A percentile compares a stretch with the other conserved stretches of the same genome.
phyloP scores from a whole-genome alignment of 2,113 vertebrate species.

The Mus spicilegus region DNA sequence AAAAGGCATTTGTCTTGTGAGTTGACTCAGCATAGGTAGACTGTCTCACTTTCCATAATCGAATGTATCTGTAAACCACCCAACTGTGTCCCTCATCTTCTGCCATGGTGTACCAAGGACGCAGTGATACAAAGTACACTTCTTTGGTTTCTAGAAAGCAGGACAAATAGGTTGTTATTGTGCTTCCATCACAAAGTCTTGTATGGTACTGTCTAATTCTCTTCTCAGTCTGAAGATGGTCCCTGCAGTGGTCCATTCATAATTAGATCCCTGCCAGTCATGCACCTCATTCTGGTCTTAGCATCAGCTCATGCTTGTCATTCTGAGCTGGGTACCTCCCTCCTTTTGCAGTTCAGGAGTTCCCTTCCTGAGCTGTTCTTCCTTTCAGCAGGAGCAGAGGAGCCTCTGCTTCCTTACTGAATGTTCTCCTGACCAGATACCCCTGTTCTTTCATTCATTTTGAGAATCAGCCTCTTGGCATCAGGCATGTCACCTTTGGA shows the following conservation, averaged over 20 bases:
- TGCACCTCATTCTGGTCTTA: no score
- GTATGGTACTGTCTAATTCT: neutral
- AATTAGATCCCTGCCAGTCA: neutral
- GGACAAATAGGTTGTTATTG: neutral
- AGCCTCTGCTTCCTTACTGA: neutral
- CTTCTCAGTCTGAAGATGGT: neutral
- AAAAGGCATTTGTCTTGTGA: conserved; percentile 24
- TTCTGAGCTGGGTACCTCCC: neutral
- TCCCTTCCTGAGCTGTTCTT: neutral
- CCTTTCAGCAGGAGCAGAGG: neutral
- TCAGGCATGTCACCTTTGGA: neutral
- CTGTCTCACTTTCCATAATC: conserved; percentile 9
- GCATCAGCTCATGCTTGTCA: neutral
- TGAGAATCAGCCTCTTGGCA: neutral
- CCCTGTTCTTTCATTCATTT: neutral
- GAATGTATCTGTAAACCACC: neutral
- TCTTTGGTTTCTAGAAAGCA: neutral
- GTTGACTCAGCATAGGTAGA: neutral
- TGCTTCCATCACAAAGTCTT: neutral
- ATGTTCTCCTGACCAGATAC: neutral
- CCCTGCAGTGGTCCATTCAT: neutral
- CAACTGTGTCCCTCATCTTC: neutral
- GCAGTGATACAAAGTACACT: neutral
- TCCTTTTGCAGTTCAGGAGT: neutral
- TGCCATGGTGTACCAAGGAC: neutral